Evolutionary conservation across 2,113 vertebrate genomes (phyloP).

Genomic region (Rhizomys pruinosus): DNA sequence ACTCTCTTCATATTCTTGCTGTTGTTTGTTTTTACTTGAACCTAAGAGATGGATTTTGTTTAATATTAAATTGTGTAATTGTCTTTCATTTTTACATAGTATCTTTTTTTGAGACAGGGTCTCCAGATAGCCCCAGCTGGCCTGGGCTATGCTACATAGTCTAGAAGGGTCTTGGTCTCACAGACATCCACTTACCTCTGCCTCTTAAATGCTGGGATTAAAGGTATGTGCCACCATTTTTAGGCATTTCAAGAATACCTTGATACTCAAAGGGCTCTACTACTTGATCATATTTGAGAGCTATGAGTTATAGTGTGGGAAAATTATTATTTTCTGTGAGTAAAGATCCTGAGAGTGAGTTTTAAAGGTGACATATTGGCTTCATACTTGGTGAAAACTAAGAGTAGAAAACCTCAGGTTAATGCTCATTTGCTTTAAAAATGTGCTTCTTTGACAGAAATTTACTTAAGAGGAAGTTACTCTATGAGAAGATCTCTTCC

Average conservation of each 20-base stretch:
- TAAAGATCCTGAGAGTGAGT: not conserved
- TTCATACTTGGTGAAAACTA: conserved; percentile 8
- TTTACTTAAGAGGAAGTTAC: conserved; percentile 24
- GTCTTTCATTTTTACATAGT: not conserved
- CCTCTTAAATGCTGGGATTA: no score
- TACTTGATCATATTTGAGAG: conserved; percentile 1
- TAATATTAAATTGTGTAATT: not conserved
- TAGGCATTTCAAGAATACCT: not conserved
- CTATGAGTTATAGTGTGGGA: not conserved
- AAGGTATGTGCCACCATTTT: no score
- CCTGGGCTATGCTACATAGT: no score
- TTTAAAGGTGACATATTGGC: conserved; percentile 39
- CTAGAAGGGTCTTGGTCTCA: no score
- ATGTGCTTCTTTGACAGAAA: conserved; percentile 53
- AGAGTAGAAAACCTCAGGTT: conserved; percentile 16
- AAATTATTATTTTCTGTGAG: conserved; percentile 39
- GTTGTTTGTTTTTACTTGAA: not conserved
- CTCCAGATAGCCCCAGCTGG: no score
- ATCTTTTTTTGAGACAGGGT: not conserved
- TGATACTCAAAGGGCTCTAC: conserved; percentile 13
- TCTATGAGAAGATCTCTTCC: not conserved
- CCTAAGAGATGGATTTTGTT: not conserved
- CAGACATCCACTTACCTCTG: no score
- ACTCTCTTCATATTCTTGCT: not conserved
- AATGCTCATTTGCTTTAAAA: conserved; percentile 32